These are phyloP conservation scores for Excalfactoria chinensis DNA, from an alignment of 2,113 vertebrate genomes.

Conservation along the genomic window DNA sequence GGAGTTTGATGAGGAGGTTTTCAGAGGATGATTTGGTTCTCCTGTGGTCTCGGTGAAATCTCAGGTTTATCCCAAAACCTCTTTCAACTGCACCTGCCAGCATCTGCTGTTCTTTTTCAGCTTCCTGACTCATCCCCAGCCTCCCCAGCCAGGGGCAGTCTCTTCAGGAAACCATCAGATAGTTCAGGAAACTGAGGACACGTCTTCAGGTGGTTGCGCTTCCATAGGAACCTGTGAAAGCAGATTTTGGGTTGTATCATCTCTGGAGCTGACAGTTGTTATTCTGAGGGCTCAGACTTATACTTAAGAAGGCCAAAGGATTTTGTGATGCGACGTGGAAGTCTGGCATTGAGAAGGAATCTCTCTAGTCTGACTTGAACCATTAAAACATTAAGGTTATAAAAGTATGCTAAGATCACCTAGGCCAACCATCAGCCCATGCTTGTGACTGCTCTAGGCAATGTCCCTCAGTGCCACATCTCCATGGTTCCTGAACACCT, in stretches of 20 bases:
- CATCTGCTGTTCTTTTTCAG: not conserved
- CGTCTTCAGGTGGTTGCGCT: not conserved
- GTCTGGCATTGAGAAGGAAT: not conserved
- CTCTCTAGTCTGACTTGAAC: not conserved
- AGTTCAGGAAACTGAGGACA: not conserved
- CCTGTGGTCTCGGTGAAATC: not conserved
- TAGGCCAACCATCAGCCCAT: too few species aligned
- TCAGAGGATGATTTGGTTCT: not conserved
- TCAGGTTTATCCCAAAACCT: not conserved
- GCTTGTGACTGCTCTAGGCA: too few species aligned
- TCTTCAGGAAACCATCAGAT: not conserved
- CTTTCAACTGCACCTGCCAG: not conserved
- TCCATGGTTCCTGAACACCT: too few species aligned
- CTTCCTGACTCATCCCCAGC: accelerated
- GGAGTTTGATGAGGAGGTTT: not conserved
- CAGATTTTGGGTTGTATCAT: not conserved
- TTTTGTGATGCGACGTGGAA: not conserved
- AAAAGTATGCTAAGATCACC: too few species aligned
- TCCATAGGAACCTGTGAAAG: not conserved
- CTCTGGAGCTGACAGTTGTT: not conserved
- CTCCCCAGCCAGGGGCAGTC: not conserved
- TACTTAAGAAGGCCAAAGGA: not conserved
- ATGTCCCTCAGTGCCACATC: too few species aligned
- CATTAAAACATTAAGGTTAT: too few species aligned
- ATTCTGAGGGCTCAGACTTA: not conserved